A percentile compares a stretch with the other conserved stretches of the same genome.
Evolutionary conservation across 2,888 invertebrate species (phyloP).

Genomic region (Patella caerulea): DNA sequence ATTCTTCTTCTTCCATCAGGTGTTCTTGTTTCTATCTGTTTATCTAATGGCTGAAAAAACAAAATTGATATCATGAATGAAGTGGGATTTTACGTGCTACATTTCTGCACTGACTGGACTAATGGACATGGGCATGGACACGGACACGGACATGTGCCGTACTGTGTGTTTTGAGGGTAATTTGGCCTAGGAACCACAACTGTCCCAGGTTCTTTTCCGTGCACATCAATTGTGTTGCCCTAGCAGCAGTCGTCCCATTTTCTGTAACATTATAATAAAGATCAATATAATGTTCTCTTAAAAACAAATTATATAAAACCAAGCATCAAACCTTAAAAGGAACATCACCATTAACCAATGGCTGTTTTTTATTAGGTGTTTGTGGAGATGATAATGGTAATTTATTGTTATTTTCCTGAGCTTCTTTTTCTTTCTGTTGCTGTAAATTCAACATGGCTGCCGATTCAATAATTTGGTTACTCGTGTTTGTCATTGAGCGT

Average conservation of each 20-base stretch:
- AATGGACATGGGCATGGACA: no score
- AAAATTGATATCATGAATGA: conserved; percentile 9
- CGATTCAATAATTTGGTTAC: conserved; percentile 78
- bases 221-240: no score
- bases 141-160: no score
- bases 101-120: no score
- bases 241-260: no score
- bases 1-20: conserved; percentile 96
- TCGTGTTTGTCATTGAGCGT: conserved; percentile 43
- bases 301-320: not conserved
- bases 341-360: conserved; percentile 42
- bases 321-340: conserved; percentile 56
- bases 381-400: conserved; percentile 14
- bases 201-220: no score
- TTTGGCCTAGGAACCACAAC: no score
- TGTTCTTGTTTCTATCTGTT: conserved; percentile 94
- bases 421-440: conserved; percentile 74
- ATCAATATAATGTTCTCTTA: no score
- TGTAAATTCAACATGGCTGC: conserved; percentile 76
- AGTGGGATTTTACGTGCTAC: no score
- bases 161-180: no score
- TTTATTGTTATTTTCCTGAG: conserved; percentile 24
- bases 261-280: no score
- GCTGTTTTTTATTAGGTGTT: conserved; percentile 31
- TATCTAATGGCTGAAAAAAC: conserved; percentile 70